These are phyloP conservation scores for Rhinichthys osculus DNA, from an alignment of 2,797 vertebrate genomes.

Conservation along the genomic window DNA sequence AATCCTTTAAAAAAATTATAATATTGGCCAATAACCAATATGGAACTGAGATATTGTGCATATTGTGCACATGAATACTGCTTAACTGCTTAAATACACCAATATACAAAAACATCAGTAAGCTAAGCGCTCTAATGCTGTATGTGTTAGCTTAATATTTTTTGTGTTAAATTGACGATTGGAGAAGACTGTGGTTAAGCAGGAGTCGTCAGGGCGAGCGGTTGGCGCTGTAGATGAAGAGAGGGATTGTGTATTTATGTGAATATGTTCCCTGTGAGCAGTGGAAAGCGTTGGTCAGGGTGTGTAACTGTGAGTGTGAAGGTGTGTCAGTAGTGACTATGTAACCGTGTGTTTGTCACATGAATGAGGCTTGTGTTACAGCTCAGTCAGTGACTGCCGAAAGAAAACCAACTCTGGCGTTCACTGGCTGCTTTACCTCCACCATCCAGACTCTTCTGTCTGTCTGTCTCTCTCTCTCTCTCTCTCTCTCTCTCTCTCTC, in stretches of 20 bases:
- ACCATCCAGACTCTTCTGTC: constrained; percentile 6
- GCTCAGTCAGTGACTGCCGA: constrained; percentile 43
- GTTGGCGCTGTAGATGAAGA: constrained; percentile 24
- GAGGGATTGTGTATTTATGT: constrained; percentile 52
- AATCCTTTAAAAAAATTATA: too few species aligned
- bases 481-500: too few species aligned
- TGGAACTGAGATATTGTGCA: too few species aligned
- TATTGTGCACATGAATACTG: neutral
- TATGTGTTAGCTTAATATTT: neutral
- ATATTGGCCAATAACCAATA: neutral
- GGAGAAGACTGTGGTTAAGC: neutral
- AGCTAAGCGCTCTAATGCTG: neutral
- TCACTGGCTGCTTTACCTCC: constrained; percentile 8
- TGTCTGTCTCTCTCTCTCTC: too few species aligned
- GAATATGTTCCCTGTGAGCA: constrained; percentile 54
- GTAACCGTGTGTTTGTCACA: constrained; percentile 30
- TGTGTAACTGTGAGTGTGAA: constrained; percentile 31
- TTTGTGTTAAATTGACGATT: neutral
- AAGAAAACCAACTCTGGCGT: constrained; percentile 50
- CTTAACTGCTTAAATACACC: neutral
- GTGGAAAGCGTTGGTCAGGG: constrained; percentile 20
- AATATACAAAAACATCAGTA: neutral
- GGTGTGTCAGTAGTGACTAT: constrained; percentile 44
- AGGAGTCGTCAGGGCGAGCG: neutral
- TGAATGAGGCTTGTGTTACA: constrained; percentile 62